These are phyloP conservation scores for Polylopha cassiicola DNA, from an alignment of 2,888 invertebrate genomes.

Conservation along the genomic window DNA sequence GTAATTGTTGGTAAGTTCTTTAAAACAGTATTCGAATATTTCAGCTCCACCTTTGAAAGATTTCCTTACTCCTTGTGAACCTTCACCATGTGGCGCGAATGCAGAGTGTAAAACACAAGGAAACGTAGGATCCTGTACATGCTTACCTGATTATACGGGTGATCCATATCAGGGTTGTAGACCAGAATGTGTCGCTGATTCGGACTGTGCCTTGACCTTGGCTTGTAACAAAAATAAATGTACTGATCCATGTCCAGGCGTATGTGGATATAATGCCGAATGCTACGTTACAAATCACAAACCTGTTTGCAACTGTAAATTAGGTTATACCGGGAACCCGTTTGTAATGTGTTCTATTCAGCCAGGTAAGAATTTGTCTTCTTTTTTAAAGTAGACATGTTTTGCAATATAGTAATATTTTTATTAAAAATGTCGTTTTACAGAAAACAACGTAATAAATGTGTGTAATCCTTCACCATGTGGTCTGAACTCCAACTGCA, in stretches of 20 bases:
- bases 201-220: constrained; percentile 79
- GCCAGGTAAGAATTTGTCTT: constrained; percentile 45
- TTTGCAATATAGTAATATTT: constrained; percentile 1
- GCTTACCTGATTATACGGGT: constrained; percentile 83
- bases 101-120: constrained; percentile 85
- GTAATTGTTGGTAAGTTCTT: constrained; percentile 57
- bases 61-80: constrained; percentile 78
- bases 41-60: constrained; percentile 66
- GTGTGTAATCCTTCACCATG: constrained; percentile 87
- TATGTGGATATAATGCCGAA: constrained; percentile 82
- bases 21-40: constrained; percentile 61
- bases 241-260: constrained; percentile 81
- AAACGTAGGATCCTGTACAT: constrained; percentile 84
- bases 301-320: constrained; percentile 79
- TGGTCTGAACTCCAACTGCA: constrained; percentile 84
- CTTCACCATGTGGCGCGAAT: constrained; percentile 82
- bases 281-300: constrained; percentile 82
- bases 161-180: constrained; percentile 86
- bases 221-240: constrained; percentile 82
- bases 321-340: constrained; percentile 82
- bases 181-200: constrained; percentile 81
- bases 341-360: constrained; percentile 68
- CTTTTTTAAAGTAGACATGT: constrained; percentile 2
- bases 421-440: constrained; percentile 28
- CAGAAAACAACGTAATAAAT: constrained; percentile 61